phyloP scores from a whole-genome alignment of 2,888 invertebrate genomes.

The Lumbricus terrestris region DNA sequence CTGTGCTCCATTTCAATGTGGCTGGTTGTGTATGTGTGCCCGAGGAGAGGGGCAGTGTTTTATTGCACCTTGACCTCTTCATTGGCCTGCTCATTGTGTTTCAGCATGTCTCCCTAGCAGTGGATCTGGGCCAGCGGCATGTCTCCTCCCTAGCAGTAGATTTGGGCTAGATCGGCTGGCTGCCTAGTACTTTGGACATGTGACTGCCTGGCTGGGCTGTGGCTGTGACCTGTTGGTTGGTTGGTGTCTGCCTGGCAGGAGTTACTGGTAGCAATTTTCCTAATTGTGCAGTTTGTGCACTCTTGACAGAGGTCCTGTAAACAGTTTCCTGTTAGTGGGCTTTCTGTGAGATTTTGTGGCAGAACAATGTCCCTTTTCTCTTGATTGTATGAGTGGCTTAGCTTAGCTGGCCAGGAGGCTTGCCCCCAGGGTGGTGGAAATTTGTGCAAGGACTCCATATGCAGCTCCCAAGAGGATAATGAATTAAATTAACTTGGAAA shows the following conservation, averaged over 20 bases:
- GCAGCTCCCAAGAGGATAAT: background rate
- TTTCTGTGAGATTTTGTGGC: background rate
- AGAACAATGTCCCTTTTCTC: background rate
- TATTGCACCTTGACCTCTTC: background rate
- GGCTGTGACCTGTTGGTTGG: background rate
- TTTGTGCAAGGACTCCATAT: background rate
- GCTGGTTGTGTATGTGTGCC: background rate
- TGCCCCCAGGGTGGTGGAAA: background rate
- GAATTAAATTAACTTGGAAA: background rate
- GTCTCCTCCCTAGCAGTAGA: background rate
- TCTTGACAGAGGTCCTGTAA: constrained; percentile 14
- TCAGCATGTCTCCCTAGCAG: background rate
- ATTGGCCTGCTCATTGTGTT: background rate
- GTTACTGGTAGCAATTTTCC: constrained; percentile 13
- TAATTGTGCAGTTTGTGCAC: background rate
- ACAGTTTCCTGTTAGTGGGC: constrained; percentile 7
- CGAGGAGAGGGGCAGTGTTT: background rate
- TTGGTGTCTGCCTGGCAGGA: background rate
- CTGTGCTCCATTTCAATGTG: background rate
- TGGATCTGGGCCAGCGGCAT: too few species aligned
- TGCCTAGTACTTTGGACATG: background rate
- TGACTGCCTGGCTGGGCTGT: background rate
- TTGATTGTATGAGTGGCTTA: background rate
- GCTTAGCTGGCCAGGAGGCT: background rate
- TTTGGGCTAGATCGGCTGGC: background rate